Evolutionary conservation across 2,888 invertebrate species (phyloP).

Genomic region (Synanthedon vespiformis): DNA sequence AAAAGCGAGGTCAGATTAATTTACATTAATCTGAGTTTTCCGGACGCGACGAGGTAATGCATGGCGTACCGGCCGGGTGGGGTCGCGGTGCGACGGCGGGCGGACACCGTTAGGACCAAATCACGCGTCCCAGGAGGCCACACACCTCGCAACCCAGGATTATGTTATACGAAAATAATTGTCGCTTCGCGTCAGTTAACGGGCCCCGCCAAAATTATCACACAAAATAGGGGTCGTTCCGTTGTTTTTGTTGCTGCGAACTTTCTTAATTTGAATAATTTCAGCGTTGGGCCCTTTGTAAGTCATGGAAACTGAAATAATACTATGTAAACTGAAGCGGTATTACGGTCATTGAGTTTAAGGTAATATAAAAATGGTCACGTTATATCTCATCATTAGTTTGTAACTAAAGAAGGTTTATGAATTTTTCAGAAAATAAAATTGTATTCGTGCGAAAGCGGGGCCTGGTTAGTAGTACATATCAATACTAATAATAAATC

Average conservation of each 20-base stretch:
- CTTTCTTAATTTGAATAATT: constrained; percentile 53
- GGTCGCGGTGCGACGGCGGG: constrained; percentile 12
- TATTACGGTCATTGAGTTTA: neutral
- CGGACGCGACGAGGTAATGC: constrained; percentile 25
- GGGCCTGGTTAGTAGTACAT: too few species aligned
- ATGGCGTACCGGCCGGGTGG: constrained; percentile 9
- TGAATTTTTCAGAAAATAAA: too few species aligned
- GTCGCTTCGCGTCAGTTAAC: constrained; percentile 42
- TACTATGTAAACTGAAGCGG: neutral
- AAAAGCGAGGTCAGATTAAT: constrained; percentile 40
- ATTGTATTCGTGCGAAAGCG: too few species aligned
- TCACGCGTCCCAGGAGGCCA: constrained; percentile 46
- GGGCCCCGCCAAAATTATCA: constrained; percentile 41
- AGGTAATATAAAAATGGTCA: neutral
- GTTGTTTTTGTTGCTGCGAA: constrained; percentile 38
- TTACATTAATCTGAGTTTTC: constrained; percentile 51
- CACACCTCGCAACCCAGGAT: constrained; percentile 48
- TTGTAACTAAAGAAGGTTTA: too few species aligned
- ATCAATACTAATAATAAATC: too few species aligned
- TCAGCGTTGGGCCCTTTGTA: constrained; percentile 24
- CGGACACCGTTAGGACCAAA: constrained; percentile 12
- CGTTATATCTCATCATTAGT: too few species aligned
- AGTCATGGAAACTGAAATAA: constrained; percentile 19
- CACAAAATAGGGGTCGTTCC: constrained; percentile 42
- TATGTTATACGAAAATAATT: constrained; percentile 64